These are phyloP conservation scores for Empis livida DNA, from an alignment of 2,888 invertebrate species.

Conservation along the genomic window DNA sequence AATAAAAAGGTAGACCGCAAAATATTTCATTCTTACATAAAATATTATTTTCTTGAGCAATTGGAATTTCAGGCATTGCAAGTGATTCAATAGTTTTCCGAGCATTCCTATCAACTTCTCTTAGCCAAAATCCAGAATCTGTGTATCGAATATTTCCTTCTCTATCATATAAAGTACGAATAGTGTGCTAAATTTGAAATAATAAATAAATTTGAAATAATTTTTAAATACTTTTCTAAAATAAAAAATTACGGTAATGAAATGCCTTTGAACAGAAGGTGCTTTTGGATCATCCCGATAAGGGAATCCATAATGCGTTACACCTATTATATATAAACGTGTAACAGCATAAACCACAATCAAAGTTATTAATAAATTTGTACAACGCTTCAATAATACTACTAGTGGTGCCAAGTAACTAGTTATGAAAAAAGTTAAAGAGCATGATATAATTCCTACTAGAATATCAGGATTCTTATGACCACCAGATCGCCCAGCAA, in stretches of 20 bases:
- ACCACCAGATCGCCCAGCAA: constrained; percentile 36
- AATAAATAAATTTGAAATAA: too few relatives aligned
- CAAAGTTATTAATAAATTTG: constrained; percentile 19
- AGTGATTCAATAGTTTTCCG: constrained; percentile 25
- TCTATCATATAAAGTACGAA: constrained; percentile 23
- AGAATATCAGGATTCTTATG: constrained; percentile 37
- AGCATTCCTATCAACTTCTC: constrained; percentile 24
- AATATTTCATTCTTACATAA: constrained; percentile 23
- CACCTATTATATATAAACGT: constrained; percentile 24
- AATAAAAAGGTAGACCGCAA: constrained; percentile 23
- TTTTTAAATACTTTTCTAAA: neutral
- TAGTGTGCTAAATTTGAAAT: constrained; percentile 17
- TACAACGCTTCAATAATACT: constrained; percentile 21
- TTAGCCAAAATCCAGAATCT: constrained; percentile 26
- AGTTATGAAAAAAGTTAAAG: constrained; percentile 31
- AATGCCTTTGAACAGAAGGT: constrained; percentile 37
- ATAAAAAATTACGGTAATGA: constrained; percentile 34
- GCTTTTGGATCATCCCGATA: constrained; percentile 35
- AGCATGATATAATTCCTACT: constrained; percentile 30
- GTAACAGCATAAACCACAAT: constrained; percentile 21
- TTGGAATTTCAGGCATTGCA: constrained; percentile 22
- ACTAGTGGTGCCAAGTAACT: constrained; percentile 29
- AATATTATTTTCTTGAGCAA: constrained; percentile 20
- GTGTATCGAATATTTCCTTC: constrained; percentile 22
- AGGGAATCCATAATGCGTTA: constrained; percentile 40